A percentile compares a stretch with the other conserved stretches of the same genome.
phyloP scores from a whole-genome alignment of 1,140 invertebrate species.

The Lepidostoma basale region DNA sequence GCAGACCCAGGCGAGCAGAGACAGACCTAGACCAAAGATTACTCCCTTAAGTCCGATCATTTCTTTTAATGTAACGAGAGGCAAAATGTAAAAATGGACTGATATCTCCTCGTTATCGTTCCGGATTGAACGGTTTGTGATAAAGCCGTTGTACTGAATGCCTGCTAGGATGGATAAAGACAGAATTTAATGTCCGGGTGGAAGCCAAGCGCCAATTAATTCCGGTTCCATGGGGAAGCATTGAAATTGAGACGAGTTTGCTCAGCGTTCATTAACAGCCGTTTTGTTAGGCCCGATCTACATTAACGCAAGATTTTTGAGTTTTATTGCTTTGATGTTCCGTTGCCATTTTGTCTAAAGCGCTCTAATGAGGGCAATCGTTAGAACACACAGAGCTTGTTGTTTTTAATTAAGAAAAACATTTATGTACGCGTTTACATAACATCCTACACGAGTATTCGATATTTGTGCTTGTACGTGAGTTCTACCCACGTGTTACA shows the following conservation, averaged over 20 bases:
- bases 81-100: neutral
- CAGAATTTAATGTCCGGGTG: neutral
- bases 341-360: neutral
- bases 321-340: neutral
- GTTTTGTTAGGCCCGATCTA: slow-evolving; percentile 2
- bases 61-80: neutral
- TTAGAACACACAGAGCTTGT: too few relatives aligned
- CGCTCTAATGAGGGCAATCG: neutral
- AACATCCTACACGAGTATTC: too few relatives aligned
- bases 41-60: neutral
- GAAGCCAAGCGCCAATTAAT: slow-evolving; percentile 2
- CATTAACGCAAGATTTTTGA: neutral
- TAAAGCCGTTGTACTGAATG: neutral
- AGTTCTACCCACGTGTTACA: too few relatives aligned
- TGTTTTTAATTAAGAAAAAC: too few relatives aligned
- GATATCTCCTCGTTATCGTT: neutral
- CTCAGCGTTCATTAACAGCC: slow-evolving; percentile 23
- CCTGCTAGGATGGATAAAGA: too few relatives aligned
- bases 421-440: too few relatives aligned
- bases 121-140: neutral
- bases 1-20: too few relatives aligned
- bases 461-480: too few relatives aligned
- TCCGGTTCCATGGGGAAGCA: slow-evolving; percentile 5
- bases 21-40: too few relatives aligned
- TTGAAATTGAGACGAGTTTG: slow-evolving; percentile 19